phyloP scores from a whole-genome alignment of 2,113 vertebrate genomes.

The Myotis yumanensis region DNA sequence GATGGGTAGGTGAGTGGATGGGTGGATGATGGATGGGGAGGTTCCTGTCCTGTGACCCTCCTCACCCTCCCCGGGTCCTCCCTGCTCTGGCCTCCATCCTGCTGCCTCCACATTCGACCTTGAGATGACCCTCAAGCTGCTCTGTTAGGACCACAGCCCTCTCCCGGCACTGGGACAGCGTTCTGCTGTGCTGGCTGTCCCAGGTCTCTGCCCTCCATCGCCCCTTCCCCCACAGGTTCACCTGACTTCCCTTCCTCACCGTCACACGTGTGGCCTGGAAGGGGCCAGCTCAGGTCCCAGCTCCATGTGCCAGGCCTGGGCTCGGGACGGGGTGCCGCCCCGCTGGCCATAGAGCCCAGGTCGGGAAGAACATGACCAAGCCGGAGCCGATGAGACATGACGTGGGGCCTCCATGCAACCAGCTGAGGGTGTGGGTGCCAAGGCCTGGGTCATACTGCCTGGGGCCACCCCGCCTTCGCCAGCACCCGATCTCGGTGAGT shows the following conservation, averaged over 20 bases:
- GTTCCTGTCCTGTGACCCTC: too few relatives aligned
- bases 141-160: not conserved
- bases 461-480: not conserved
- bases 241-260: not conserved
- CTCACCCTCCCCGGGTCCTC: not conserved
- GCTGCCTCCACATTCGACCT: not conserved
- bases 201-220: too few relatives aligned
- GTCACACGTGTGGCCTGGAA: not conserved
- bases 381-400: not conserved
- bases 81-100: not conserved
- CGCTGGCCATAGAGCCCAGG: not conserved
- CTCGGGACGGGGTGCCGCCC: accelerated
- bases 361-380: too few relatives aligned
- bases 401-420: not conserved
- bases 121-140: not conserved
- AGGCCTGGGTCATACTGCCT: not conserved
- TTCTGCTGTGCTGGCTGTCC: too few relatives aligned
- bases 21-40: not conserved
- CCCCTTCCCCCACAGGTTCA: too few relatives aligned
- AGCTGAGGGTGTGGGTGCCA: not conserved
- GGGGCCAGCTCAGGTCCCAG: not conserved
- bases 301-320: not conserved
- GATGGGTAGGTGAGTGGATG: too few relatives aligned
- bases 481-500: not conserved
- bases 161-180: not conserved